A percentile compares a stretch with the other conserved stretches of the same genome.
phyloP scores from a whole-genome alignment of 2,113 vertebrate species.

The Uria aalge region DNA sequence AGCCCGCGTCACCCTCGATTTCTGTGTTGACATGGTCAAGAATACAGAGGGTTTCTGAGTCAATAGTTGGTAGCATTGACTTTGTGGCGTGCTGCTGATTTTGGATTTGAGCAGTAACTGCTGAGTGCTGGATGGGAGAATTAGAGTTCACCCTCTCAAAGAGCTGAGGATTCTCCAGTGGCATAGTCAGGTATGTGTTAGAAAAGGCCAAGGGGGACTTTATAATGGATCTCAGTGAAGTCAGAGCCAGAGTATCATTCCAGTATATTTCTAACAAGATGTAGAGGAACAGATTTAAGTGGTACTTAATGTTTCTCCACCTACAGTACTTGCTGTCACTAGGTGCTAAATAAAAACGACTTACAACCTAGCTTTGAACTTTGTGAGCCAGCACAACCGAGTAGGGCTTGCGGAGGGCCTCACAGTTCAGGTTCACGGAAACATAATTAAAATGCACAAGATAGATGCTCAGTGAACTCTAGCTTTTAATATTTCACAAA shows the following conservation, averaged over 20 bases:
- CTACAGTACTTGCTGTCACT: conserved; percentile 54
- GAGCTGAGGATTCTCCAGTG: not conserved
- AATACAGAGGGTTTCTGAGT: not conserved
- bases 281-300: conserved; percentile 72
- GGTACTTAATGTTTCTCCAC: conserved; percentile 66
- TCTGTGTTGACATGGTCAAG: not conserved
- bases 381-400: conserved; percentile 25
- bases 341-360: conserved; percentile 73
- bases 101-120: conserved; percentile 10
- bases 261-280: conserved; percentile 60
- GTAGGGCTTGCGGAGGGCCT: conserved; percentile 53
- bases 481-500: conserved; percentile 67
- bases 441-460: conserved; percentile 61
- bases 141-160: not conserved
- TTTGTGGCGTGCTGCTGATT: not conserved
- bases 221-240: conserved; percentile 51
- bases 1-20: not conserved
- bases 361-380: conserved; percentile 67
- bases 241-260: conserved; percentile 45
- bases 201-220: conserved; percentile 51
- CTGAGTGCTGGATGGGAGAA: not conserved
- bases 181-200: not conserved
- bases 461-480: conserved; percentile 29
- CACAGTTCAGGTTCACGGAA: conserved; percentile 49
- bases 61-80: not conserved